Percentiles rank a stretch among this genome's conserved stretches.
phyloP scores from a whole-genome alignment of 2,113 vertebrate genomes.

The Gadus macrocephalus region DNA sequence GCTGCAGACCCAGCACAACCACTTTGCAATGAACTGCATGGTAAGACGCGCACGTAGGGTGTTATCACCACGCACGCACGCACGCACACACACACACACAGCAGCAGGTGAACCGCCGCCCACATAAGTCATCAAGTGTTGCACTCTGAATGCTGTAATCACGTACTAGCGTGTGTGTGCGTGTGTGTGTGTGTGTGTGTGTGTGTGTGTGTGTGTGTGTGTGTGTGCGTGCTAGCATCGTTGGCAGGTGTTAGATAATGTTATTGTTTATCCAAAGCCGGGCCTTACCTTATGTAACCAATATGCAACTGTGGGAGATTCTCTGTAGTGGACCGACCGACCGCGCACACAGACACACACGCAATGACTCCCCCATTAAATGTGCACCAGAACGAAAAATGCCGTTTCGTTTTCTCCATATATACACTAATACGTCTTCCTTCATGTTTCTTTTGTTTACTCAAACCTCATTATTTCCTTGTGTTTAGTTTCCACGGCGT shows the following conservation, averaged over 20 bases:
- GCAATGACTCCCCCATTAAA: neutral
- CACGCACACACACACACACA: conserved; percentile 9
- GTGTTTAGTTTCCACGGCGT: no score
- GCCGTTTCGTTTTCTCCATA: no score
- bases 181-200: conserved; percentile 44
- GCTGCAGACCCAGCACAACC: conserved; percentile 98
- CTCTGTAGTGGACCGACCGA: no score
- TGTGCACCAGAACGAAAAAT: neutral
- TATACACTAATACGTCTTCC: neutral
- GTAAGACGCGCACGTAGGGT: conserved; percentile 71
- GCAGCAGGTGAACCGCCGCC: conserved; percentile 31
- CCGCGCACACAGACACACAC: no score
- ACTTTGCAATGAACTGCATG: conserved; percentile 99
- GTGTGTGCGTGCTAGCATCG: conserved; percentile 44
- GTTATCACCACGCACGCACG: neutral
- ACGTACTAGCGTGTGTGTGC: conserved; percentile 34
- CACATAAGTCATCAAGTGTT: conserved; percentile 28
- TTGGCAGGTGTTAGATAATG: conserved; percentile 50
- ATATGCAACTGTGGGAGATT: conserved; percentile 50
- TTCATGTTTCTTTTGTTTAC: neutral
- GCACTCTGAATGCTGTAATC: conserved; percentile 31
- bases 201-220: conserved; percentile 44
- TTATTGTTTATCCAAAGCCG: conserved; percentile 38
- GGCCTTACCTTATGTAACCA: conserved; percentile 46
- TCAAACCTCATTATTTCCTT: no score